Evolutionary conservation across 92 coral and sea anemone species (phyloP), one percentile per base, ranked within the genome.

Genomic region (Porites cylindrica): DNA sequence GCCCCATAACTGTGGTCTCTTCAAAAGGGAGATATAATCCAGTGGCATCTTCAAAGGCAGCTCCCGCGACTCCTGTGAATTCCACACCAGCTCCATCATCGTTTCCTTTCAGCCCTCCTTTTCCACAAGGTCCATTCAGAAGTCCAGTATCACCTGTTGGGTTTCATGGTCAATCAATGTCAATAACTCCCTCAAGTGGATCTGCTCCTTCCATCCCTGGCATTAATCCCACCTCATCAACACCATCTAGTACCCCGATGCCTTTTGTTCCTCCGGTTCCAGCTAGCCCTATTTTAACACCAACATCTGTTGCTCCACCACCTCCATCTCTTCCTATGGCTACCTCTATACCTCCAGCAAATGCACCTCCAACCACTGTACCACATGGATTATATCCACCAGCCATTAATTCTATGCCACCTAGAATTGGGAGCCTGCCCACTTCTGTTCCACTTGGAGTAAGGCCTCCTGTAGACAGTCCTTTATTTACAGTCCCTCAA

Each of bases 1-100:
- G 87, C 38, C 87, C 87, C 13, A 83, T 83, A 73, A 75, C 87
- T 51, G 81, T 83, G 17, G 80, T 83, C 1, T 73, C 87, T 32
- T 61, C 87, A 7, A 83, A 83, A 63, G 87, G 87, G 51, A 61
- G 87, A 21, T 83, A 83, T 51, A 76, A 83, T 18, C 21, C 26
- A 63, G 61, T 62, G 21, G 80, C 47, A 18, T 19, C 81, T 20
- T 56, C 70, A 0, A 14, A 80, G 14, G 32, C 10, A 20, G 2
- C 79, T 50, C n/a, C 75, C 1, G 53, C 87, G 70, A 50, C 50
- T 60, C 72, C 72, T 10, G 79, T n/a, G 50, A 64, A 68, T 24
- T 81, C 85, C n/a, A 16, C 67, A 11, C 50, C 18, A 12, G 20
- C 62, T 19, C 43, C 72, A 14, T 47, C 79, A 12, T 8, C 60